phyloP scores from a whole-genome alignment of 1,140 invertebrate species.

The Philaenus spumarius region DNA sequence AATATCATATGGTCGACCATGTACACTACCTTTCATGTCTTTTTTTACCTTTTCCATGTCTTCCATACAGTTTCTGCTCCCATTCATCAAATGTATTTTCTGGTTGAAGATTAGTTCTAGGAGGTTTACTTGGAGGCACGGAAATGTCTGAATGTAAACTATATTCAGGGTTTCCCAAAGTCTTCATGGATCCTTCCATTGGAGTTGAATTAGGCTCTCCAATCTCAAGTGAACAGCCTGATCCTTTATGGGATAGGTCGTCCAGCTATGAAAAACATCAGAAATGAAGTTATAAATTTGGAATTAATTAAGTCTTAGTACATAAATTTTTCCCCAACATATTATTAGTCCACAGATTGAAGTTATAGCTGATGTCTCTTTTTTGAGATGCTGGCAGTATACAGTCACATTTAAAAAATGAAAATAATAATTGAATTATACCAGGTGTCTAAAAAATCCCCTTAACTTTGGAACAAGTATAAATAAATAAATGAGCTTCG shows the following conservation, averaged over 20 bases:
- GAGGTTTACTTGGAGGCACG: conserved; percentile 46
- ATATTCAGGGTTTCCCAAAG: conserved; percentile 45
- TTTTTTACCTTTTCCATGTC: conserved; percentile 39
- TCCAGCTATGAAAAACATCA: conserved; percentile 53
- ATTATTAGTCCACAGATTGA: too few relatives aligned
- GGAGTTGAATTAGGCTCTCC: conserved; percentile 42
- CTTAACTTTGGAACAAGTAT: too few relatives aligned
- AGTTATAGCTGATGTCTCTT: too few relatives aligned
- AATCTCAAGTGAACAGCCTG: conserved; percentile 69
- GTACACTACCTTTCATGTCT: too few relatives aligned
- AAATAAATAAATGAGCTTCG: too few relatives aligned
- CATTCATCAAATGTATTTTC: conserved; percentile 60
- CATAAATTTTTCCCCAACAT: too few relatives aligned
- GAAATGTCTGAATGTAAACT: conserved; percentile 41
- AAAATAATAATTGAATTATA: too few relatives aligned
- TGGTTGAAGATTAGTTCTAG: conserved; percentile 40
- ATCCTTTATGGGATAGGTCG: conserved; percentile 81
- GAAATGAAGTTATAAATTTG: background rate
- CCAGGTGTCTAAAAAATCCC: too few relatives aligned
- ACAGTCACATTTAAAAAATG: too few relatives aligned
- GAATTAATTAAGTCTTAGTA: too few relatives aligned
- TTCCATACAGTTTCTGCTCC: conserved; percentile 73
- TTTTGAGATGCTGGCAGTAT: too few relatives aligned
- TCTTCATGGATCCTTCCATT: conserved; percentile 50
- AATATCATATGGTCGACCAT: too few relatives aligned